phyloP scores from a whole-genome alignment of 2,113 vertebrate species.

The Misgurnus mizolepis region DNA sequence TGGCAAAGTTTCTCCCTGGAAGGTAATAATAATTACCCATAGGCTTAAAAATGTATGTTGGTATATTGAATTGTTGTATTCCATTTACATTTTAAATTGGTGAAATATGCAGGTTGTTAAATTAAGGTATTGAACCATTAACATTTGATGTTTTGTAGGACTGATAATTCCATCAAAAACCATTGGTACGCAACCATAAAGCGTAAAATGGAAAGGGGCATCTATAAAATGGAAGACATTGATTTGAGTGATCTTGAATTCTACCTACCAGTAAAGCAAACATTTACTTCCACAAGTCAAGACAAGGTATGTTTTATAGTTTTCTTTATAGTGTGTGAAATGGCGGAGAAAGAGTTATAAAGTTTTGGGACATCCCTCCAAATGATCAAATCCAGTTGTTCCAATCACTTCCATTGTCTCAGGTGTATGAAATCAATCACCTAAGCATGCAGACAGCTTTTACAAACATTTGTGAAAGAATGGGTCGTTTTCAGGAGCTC shows the following conservation, averaged over 20 bases:
- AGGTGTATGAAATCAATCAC: no score
- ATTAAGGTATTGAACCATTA: neutral
- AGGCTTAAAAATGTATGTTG: no score
- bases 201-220: conserved; percentile 80
- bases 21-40: conserved; percentile 71
- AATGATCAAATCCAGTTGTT: no score
- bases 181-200: conserved; percentile 90
- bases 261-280: neutral
- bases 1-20: conserved; percentile 91
- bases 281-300: neutral
- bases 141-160: conserved; percentile 68
- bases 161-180: conserved; percentile 91
- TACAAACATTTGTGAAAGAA: no score
- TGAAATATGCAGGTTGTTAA: neutral
- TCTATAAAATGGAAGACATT: conserved; percentile 70
- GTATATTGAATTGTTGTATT: neutral
- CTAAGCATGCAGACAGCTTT: no score
- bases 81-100: no score
- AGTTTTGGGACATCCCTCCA: no score
- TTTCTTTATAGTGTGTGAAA: no score
- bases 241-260: conserved; percentile 49
- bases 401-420: no score
- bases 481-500: no score
- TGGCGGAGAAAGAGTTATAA: no score
- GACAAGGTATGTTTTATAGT: conserved; percentile 14